Base-by-base conservation (phyloP, 2,797 vertebrate genomes). In the Psittacula echo region DNA sequence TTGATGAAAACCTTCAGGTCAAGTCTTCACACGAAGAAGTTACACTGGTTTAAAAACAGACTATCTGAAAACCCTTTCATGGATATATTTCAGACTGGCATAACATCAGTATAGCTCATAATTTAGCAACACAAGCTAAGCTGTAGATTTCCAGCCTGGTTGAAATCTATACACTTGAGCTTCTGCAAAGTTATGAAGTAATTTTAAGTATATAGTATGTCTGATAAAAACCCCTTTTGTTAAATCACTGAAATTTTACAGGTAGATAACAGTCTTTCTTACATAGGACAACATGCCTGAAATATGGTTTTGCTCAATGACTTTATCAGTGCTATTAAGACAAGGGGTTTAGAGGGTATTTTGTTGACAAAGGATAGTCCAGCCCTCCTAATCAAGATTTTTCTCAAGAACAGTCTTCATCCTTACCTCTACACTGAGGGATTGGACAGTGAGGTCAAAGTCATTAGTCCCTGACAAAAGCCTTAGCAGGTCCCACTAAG, bases 381-480 rank as follows among this genome's bases (percentile, higher is more conserved):
- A 83, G 42, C 29, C 20, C 12, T 68, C 68, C 68, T 80, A 39
- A 89, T 53, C 65, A 77, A 80, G 70, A 42, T 47, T 89, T 88
- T 96, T 90, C 29, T 15, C 66, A 58, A 80, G 65, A 78, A 44
- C 7, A 75, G 60, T 66, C 37, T 75, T 88, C 78, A 83, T 73
- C 66, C 39, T 81, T 84, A 89, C 67, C 60, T 82, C 54, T 90
- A 13, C 0, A 1, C 56, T 37, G 27, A 95, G 24, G 26, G 24
- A 87, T 71, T 0, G 2, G 64, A 94, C 39, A 85, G 60, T 73
- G 77, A 93, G 85, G 71, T 91, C 82, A 94, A 94, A 93, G 87
- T 75, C 79, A 88, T 93, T 82, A 93, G 62, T 41, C 37, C 60
- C 60, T 53, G n/a, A 91, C 79, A 96, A 93, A 96, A 93, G 71